A percentile compares a stretch with the other conserved stretches of the same genome.
Evolutionary conservation across 1,140 invertebrate species (phyloP).

Genomic region (Cyclina sinensis): DNA sequence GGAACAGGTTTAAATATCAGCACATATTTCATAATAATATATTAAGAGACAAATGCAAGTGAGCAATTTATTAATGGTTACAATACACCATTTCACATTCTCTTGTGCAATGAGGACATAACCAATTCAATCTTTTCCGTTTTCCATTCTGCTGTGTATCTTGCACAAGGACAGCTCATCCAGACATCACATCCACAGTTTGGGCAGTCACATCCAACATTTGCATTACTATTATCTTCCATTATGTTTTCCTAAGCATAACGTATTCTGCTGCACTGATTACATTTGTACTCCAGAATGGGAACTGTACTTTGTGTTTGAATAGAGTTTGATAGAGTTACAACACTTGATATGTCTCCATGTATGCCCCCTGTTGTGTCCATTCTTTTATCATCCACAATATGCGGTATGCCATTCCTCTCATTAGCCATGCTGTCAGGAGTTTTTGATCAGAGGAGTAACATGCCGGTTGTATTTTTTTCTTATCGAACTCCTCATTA

Average conservation of each 20-base stretch:
- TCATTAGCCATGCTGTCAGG: background rate
- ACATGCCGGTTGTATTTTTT: background rate
- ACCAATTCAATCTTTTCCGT: constrained; percentile 20
- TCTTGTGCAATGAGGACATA: constrained; percentile 30
- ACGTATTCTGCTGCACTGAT: background rate
- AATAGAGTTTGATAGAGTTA: background rate
- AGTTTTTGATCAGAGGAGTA: background rate
- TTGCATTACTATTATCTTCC: constrained; percentile 19
- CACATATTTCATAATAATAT: too few species aligned
- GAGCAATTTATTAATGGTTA: too few species aligned
- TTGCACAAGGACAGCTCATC: constrained; percentile 37
- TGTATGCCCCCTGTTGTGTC: background rate
- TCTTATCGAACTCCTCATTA: constrained; percentile 15
- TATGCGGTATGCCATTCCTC: background rate
- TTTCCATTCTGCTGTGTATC: constrained; percentile 6
- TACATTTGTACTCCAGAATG: background rate
- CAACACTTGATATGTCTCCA: background rate
- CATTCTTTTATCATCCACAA: too few species aligned
- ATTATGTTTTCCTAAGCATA: background rate
- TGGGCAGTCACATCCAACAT: constrained; percentile 16
- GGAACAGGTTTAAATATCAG: too few species aligned
- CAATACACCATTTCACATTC: constrained; percentile 47
- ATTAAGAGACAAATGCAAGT: too few species aligned
- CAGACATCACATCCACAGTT: constrained; percentile 38
- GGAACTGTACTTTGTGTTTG: background rate